Conservation (phyloP, 2,888 invertebrate species). For the Disparrhopalites patrizii region DNA sequence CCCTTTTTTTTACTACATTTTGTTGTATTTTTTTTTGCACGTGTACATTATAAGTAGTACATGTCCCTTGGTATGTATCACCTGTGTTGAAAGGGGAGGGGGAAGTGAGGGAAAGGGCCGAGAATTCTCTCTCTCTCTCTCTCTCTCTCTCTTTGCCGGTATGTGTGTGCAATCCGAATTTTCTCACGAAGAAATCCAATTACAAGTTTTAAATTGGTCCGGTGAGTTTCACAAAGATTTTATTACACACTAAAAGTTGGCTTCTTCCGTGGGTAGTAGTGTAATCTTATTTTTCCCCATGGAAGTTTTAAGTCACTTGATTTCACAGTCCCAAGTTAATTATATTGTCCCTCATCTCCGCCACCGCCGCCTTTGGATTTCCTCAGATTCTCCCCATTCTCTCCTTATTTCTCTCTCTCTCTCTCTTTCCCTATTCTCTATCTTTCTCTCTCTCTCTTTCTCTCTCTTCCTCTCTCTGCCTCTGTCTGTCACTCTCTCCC, state of each 20-base stretch:
- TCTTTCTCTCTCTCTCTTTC: too few species aligned
- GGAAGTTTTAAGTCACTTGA: background rate
- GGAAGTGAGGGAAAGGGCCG: too few species aligned
- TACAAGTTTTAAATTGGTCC: slow-evolving; percentile 9
- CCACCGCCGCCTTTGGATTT: background rate
- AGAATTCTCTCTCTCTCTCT: too few species aligned
- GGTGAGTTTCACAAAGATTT: slow-evolving; percentile 21
- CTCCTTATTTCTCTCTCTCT: background rate
- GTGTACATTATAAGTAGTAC: too few species aligned
- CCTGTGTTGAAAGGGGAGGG: too few species aligned
- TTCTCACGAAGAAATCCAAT: slow-evolving; percentile 3
- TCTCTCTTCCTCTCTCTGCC: background rate
- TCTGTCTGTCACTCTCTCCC: background rate
- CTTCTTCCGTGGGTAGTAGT: too few species aligned
- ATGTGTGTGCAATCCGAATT: background rate
- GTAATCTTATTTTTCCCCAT: slow-evolving; percentile 15
- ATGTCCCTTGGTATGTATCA: too few species aligned
- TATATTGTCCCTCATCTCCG: background rate
- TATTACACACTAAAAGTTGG: slow-evolving; percentile 15
- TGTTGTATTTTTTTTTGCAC: too few species aligned
- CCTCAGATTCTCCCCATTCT: background rate
- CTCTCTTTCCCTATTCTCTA: background rate
- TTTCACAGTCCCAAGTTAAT: background rate
- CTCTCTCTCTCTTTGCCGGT: too few species aligned
- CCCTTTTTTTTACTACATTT: too few species aligned